phyloP scores from a whole-genome alignment of 2,113 vertebrate genomes.

The Dipodomys ordii region DNA sequence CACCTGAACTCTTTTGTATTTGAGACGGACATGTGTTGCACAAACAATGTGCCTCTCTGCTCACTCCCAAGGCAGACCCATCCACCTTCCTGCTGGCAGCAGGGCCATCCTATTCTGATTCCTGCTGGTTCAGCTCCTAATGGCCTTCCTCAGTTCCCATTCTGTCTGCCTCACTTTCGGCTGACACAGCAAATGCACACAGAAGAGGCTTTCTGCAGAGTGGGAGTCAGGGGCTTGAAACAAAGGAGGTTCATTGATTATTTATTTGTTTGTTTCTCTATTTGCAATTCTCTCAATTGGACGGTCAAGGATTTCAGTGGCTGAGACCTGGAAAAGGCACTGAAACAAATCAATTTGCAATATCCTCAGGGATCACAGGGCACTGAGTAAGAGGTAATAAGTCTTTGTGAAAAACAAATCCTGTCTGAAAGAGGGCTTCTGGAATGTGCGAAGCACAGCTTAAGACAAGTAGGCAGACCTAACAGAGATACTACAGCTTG shows the following conservation, averaged over 20 bases:
- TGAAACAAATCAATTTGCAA: slow-evolving; percentile 72
- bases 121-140: slow-evolving; percentile 30
- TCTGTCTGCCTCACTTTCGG: slow-evolving; percentile 31
- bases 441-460: neutral
- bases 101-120: neutral
- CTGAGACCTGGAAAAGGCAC: neutral
- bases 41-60: neutral
- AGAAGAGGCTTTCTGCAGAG: neutral
- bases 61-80: neutral
- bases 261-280: slow-evolving; percentile 21
- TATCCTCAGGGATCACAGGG: slow-evolving; percentile 47
- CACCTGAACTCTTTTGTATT: slow-evolving; percentile 28
- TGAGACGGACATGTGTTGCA: neutral
- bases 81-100: neutral
- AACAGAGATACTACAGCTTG: neutral
- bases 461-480: neutral
- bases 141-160: slow-evolving; percentile 48
- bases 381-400: slow-evolving; percentile 36
- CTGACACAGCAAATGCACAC: slow-evolving; percentile 29
- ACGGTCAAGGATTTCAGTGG: slow-evolving; percentile 50
- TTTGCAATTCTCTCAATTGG: slow-evolving; percentile 43
- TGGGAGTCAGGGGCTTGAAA: slow-evolving; percentile 65
- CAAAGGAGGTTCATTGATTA: slow-evolving; percentile 59
- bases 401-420: slow-evolving; percentile 54
- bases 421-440: neutral